Evolutionary conservation across 2,888 invertebrate species (phyloP), one percentile per base, ranked within the genome.

Genomic region (Polydrusus cervinus): DNA sequence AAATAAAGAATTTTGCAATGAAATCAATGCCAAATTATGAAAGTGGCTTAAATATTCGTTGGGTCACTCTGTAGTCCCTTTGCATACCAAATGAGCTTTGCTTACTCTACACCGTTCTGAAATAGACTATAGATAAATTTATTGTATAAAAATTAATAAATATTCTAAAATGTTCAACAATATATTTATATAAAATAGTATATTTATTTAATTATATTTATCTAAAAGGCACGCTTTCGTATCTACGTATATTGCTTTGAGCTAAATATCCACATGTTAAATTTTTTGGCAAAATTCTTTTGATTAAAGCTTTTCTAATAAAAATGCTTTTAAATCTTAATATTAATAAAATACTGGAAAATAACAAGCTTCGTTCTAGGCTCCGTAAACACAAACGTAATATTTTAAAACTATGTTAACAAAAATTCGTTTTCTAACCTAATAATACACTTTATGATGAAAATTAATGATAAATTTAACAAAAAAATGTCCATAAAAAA

Each of bases 331-430:
- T n/a, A 62, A 62, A 25, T 34, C n/a, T n/a, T n/a, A n/a, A n/a
- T n/a, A n/a, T n/a, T 34, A 34, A 18, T 51, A 65, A 65, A 49
- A 65, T 65, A 65, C 49, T 47, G 49, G 51, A 65, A 60, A 57
- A 34, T 14, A 57, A 57, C 55, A 57, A 53, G 0, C 3, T 34
- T 34, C 34, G 6, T 6, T 14, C 14, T 9, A 6, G 16, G 13
- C 10, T n/a, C 13, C n/a, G 7, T 34, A 57, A 9, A 34, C 0
- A 51, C 9, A 25, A 25, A 11, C 20, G 1, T 20, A 11, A 10
- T 5, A 20, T 20, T 34, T 38, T 2, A 60, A 38, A 38, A 16
- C 16, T 10, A 38, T 11, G 38, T 38, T 16, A 60, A 60, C 57
- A 38, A 60, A 60, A 60, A 7, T 11, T 11, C 10, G 11, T 38